Evolutionary conservation across 2,113 vertebrate species (phyloP).

Genomic region (Oryctolagus cuniculus): mOryCun1.1 NC_091440.1:17455501-17456000

Average conservation of each 20-base stretch:
- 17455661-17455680: constrained; percentile 16
- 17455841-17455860: neutral
- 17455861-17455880: neutral
- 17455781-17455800: neutral
- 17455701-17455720: constrained; percentile 17
- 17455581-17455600: neutral
- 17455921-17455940: neutral
- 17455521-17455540: neutral
- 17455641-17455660: neutral
- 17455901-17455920: neutral
- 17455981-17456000: neutral
- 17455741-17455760: neutral
- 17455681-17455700: neutral
- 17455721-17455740: constrained; percentile 24
- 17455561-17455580: neutral
- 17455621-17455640: constrained; percentile 32
- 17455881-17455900: neutral
- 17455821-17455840: neutral
- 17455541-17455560: neutral
- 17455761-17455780: neutral
- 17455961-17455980: neutral
- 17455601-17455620: neutral
- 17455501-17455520: neutral
- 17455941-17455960: neutral
- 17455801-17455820: neutral